Conservation (phyloP, 1,140 invertebrate species). For the Cheumatopsyche charites region DNA sequence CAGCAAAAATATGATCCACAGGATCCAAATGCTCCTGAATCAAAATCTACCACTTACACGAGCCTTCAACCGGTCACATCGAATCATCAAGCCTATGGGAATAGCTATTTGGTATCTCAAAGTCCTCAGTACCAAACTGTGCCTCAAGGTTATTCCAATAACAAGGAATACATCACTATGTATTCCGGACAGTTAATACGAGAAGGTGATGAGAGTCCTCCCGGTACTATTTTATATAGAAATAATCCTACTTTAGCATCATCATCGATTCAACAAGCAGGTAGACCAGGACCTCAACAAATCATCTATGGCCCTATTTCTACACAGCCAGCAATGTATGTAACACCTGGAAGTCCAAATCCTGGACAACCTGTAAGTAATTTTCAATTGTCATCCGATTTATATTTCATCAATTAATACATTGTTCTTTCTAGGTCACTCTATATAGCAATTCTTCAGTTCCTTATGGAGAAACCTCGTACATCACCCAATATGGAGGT, state of each 20-base stretch:
- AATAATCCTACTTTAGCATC: conserved; percentile 65
- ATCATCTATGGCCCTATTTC: conserved; percentile 55
- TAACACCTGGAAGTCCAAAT: conserved; percentile 61
- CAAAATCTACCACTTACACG: conserved; percentile 54
- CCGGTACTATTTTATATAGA: conserved; percentile 60
- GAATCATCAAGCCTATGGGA: conserved; percentile 50
- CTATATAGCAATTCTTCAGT: conserved; percentile 59
- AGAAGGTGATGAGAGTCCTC: conserved; percentile 58
- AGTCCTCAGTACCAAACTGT: conserved; percentile 43
- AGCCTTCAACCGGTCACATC: conserved; percentile 58
- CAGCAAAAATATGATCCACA: conserved; percentile 59
- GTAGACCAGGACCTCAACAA: conserved; percentile 54
- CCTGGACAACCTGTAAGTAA: conserved; percentile 55
- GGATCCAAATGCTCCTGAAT: conserved; percentile 52
- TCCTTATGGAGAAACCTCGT: conserved; percentile 60
- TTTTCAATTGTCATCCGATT: not conserved
- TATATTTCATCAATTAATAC: not conserved
- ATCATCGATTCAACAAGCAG: conserved; percentile 57
- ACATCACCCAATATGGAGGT: conserved; percentile 53
- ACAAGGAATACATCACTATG: conserved; percentile 57
- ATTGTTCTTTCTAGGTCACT: conserved; percentile 56
- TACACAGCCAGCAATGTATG: conserved; percentile 55
- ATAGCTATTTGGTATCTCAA: conserved; percentile 50
- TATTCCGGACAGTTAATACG: conserved; percentile 54
- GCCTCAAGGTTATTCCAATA: conserved; percentile 35